These are phyloP conservation scores for Sphenodon punctatus DNA, from an alignment of 2,797 vertebrate genomes.

Conservation along the genomic window DNA sequence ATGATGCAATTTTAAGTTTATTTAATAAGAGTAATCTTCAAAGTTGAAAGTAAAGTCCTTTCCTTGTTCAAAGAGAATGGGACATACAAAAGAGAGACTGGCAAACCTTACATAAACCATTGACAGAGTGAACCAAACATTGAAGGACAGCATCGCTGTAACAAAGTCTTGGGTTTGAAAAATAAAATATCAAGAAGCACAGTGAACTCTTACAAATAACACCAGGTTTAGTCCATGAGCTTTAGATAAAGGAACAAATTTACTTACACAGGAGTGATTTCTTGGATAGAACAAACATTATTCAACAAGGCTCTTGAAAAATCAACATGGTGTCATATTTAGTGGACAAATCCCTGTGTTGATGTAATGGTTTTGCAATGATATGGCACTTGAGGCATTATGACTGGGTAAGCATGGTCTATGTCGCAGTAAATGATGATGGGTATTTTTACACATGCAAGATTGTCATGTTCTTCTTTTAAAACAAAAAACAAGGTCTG, in stretches of 20 bases:
- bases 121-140: background rate
- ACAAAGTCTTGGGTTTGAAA: background rate
- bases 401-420: background rate
- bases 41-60: background rate
- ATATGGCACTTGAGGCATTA: background rate
- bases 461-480: background rate
- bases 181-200: background rate
- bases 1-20: background rate
- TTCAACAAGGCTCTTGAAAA: background rate
- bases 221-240: background rate
- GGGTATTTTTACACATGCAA: accelerated
- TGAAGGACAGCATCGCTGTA: background rate
- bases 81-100: background rate
- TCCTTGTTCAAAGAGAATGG: background rate
- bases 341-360: background rate
- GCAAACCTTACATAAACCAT: background rate
- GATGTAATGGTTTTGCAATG: background rate
- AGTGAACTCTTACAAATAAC: background rate
- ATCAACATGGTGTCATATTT: background rate
- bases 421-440: too few species aligned
- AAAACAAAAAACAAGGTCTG: background rate
- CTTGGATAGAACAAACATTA: background rate
- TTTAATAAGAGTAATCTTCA: background rate
- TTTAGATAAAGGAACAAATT: background rate
- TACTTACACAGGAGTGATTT: background rate